phyloP scores from a whole-genome alignment of 2,888 invertebrate species.

The Drosophila koepferae region DNA sequence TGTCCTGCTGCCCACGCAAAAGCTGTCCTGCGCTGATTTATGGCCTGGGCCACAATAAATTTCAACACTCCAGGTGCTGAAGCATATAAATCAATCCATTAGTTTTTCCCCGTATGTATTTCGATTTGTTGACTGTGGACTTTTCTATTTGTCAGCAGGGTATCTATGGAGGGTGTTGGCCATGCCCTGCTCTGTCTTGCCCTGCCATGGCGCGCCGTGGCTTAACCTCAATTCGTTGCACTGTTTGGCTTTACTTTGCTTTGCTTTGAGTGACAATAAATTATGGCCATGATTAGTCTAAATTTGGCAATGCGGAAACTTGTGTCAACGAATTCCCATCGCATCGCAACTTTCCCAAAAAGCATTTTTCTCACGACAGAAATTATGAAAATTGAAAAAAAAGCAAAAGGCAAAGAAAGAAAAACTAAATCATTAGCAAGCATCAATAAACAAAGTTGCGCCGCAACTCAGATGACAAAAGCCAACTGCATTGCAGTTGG shows the following conservation, averaged over 20 bases:
- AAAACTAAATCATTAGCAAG: constrained; percentile 55
- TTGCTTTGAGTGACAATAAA: constrained; percentile 78
- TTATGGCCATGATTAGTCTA: constrained; percentile 79
- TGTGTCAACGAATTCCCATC: constrained; percentile 31
- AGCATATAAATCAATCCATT: constrained; percentile 83
- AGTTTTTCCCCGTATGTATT: constrained; percentile 81
- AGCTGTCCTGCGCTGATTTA: constrained; percentile 77
- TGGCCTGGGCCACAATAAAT: constrained; percentile 81
- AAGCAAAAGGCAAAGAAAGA: not conserved
- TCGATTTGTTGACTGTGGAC: constrained; percentile 71
- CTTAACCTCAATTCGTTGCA: constrained; percentile 63
- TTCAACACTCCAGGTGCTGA: constrained; percentile 84
- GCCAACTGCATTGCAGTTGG: constrained; percentile 31
- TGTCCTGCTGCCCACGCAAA: constrained; percentile 44
- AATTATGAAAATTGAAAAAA: constrained; percentile 55
- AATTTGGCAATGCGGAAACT: constrained; percentile 70
- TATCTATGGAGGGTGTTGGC: not conserved
- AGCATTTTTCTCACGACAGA: constrained; percentile 61
- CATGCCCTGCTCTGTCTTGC: constrained; percentile 8
- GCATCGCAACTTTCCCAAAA: constrained; percentile 53
- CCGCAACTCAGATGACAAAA: constrained; percentile 31
- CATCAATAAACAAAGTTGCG: constrained; percentile 47
- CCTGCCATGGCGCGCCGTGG: not conserved
- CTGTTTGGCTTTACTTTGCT: constrained; percentile 54
- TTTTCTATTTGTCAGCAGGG: constrained; percentile 52